Conservation (phyloP, 2,113 vertebrate genomes). For the Glareola pratincola region DNA sequence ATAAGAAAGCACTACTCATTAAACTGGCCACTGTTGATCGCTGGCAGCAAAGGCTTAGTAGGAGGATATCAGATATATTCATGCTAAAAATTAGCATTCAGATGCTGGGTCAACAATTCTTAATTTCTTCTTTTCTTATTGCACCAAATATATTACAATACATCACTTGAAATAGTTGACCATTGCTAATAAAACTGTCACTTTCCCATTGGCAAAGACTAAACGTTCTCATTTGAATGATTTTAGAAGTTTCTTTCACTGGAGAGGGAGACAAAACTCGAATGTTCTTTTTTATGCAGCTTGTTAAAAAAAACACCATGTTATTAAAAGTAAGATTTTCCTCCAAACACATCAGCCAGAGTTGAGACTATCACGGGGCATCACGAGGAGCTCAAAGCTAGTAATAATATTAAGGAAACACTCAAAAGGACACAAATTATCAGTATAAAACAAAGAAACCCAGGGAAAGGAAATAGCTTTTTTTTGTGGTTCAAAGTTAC, state of each 20-base stretch:
- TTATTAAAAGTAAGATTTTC: not conserved
- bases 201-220: not conserved
- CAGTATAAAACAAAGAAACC: not conserved
- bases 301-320: not conserved
- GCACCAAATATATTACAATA: not conserved
- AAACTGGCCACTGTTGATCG: not conserved
- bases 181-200: not conserved
- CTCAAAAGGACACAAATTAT: not conserved
- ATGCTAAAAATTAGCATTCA: not conserved
- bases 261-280: not conserved
- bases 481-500: not conserved
- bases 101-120: not conserved
- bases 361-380: not conserved
- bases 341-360: not conserved
- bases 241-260: not conserved
- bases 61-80: not conserved
- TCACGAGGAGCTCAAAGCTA: not conserved
- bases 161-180: not conserved
- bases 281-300: not conserved
- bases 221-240: not conserved
- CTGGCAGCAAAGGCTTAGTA: not conserved
- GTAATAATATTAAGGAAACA: not conserved
- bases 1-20: not conserved
- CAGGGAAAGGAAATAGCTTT: not conserved
- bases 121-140: not conserved